Evolutionary conservation across 2,888 invertebrate species (phyloP).

Genomic region (Drosophila cognata): DNA sequence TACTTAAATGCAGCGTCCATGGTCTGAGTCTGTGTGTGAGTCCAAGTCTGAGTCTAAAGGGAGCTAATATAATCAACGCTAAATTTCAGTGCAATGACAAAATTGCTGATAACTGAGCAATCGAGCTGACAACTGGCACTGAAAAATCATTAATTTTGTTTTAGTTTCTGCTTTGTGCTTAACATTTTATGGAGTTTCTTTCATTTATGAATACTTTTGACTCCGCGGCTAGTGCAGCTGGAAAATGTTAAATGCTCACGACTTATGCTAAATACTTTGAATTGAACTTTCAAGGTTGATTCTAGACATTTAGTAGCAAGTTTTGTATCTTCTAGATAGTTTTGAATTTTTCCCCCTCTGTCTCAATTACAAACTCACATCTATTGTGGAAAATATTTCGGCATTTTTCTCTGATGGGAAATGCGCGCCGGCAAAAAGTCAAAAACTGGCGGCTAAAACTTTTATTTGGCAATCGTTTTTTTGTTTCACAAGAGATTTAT

Average conservation of each 20-base stretch:
- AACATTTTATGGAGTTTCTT: slow-evolving; percentile 12
- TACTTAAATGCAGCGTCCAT: slow-evolving; percentile 28
- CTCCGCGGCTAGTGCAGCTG: slow-evolving; percentile 28
- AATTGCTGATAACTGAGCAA: slow-evolving; percentile 73
- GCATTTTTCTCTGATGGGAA: slow-evolving; percentile 1
- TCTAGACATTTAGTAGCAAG: not conserved
- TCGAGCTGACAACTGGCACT: slow-evolving; percentile 20
- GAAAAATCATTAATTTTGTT: slow-evolving; percentile 70
- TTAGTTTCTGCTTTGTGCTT: slow-evolving; percentile 45
- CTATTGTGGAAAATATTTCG: slow-evolving; percentile 21
- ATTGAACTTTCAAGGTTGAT: slow-evolving; percentile 57
- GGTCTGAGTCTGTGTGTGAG: not conserved
- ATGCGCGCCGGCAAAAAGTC: slow-evolving; percentile 12
- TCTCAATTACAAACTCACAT: slow-evolving; percentile 24
- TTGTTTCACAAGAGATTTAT: slow-evolving; percentile 64
- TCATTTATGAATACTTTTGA: slow-evolving; percentile 14
- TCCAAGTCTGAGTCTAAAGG: not conserved
- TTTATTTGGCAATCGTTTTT: slow-evolving; percentile 53
- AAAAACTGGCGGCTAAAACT: slow-evolving; percentile 43
- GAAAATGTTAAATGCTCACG: slow-evolving; percentile 30
- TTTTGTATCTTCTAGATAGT: slow-evolving; percentile 30
- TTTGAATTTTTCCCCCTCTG: not conserved
- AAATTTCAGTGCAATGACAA: slow-evolving; percentile 75
- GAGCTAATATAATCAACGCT: slow-evolving; percentile 67
- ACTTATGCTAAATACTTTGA: slow-evolving; percentile 39